Base-by-base conservation (phyloP, 2,797 vertebrate species). In the Cyclura pinguis region DNA sequence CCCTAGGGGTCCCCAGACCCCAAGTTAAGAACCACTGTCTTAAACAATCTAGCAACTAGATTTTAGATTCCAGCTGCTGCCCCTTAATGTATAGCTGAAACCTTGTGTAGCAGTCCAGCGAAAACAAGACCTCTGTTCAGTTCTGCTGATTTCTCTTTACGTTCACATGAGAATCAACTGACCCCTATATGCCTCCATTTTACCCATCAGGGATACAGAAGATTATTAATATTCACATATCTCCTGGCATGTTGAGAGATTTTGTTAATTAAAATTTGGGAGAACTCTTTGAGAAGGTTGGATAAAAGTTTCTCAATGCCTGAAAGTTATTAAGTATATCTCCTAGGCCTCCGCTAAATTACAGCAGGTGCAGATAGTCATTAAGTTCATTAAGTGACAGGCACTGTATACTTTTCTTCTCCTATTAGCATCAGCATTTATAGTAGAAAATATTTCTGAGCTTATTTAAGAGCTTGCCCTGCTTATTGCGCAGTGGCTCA, bases 351-450 rank as follows among this genome's bases (percentile, higher is more conserved):
- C 93, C 95, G 89, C 95, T 95, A 95, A 96, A 94, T 96, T 92
- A 95, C 95, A 95, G 92, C 91, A 94, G 86, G 76, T 95, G 80
- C 88, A 93, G 92, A 94, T 96, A 95, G 91, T 95, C 93, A 96
- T 96, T 95, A 92, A 95, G 93, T 93, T 94, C 94, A 96, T 96
- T 94, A 95, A 94, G 91, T 77, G 92, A 92, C 93, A 96, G 96
- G 94, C 92, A 92, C 80, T 94, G 92, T 94, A 94, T 95, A 90
- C 95, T 94, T 95, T 94, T 92, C 94, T 91, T 90, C 89, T 84
- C 88, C 24, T 85, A 87, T 74, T 2, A 91, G 90, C 88, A 94
- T 89, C 81, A 92, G 82, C 64, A 88, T 92, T 94, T 95, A 93
- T 91, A 94, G 91, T 55, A 78, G 91, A 92, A 93, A 94, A 94